A percentile compares a stretch with the other conserved stretches of the same genome.
Evolutionary conservation across 2,888 invertebrate species (phyloP).

Genomic region (Octonoba sinensis): DNA sequence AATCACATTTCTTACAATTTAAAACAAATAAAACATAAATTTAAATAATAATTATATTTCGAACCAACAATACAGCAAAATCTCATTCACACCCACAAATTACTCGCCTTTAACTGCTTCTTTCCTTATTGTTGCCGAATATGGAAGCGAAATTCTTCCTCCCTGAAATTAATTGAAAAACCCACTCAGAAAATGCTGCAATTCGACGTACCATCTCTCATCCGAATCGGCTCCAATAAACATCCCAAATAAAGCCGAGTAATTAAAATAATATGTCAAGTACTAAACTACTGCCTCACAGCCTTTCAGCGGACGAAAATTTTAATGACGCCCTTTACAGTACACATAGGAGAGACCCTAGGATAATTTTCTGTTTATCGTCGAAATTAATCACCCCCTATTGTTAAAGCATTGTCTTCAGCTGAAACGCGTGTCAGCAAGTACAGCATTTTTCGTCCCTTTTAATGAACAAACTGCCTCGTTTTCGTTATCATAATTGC

Average conservation of each 20-base stretch:
- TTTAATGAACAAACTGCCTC: constrained; percentile 63
- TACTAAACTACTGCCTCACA: constrained; percentile 42
- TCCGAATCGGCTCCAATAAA: too few species aligned
- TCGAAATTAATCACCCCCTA: constrained; percentile 58
- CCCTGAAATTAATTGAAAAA: too few species aligned
- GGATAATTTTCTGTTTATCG: constrained; percentile 64
- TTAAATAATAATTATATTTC: too few species aligned
- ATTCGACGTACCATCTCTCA: too few species aligned
- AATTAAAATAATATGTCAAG: constrained; percentile 65
- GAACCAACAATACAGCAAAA: too few species aligned
- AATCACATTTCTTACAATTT: too few species aligned
- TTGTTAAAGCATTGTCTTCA: constrained; percentile 48
- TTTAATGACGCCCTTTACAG: constrained; percentile 54
- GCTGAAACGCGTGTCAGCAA: constrained; percentile 53
- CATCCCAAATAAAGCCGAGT: constrained; percentile 17
- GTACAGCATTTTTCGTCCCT: constrained; percentile 58
- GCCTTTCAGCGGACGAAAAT: constrained; percentile 45
- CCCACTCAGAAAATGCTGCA: too few species aligned
- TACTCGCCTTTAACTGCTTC: too few species aligned
- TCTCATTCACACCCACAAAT: too few species aligned
- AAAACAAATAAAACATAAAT: too few species aligned
- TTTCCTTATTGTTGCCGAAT: too few species aligned
- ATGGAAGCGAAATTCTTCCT: too few species aligned
- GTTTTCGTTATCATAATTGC: constrained; percentile 65
- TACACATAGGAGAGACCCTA: constrained; percentile 28